Percentiles rank a stretch among this genome's conserved stretches.
phyloP scores from a whole-genome alignment of 1,140 invertebrate species.

The Leptonema lineaticorne region DNA sequence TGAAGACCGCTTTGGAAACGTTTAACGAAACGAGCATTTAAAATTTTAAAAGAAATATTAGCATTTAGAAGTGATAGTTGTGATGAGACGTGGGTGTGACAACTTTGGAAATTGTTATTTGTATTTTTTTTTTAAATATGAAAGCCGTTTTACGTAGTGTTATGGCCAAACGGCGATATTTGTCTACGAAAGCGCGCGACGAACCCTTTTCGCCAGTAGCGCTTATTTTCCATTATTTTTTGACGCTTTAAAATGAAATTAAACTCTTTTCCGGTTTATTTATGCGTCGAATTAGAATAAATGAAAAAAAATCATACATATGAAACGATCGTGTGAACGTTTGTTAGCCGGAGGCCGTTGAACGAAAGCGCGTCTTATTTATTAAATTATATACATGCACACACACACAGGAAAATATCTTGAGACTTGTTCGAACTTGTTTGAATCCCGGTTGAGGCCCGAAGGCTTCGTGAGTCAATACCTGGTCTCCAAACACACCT shows the following conservation, averaged over 20 bases:
- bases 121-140: not conserved
- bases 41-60: conserved; percentile 13
- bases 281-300: not conserved
- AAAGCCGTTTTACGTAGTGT: not conserved
- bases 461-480: conserved; percentile 2
- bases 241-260: not conserved
- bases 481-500: conserved; percentile 9
- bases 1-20: conserved; percentile 7
- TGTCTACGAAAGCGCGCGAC: conserved; percentile 4
- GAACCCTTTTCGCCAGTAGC: not conserved
- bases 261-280: not conserved
- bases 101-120: conserved; percentile 8
- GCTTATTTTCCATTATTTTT: not conserved
- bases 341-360: conserved; percentile 11
- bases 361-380: conserved; percentile 26
- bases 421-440: conserved; percentile 13
- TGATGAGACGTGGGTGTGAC: conserved; percentile 14
- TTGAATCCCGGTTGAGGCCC: not conserved
- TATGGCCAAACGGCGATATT: not conserved
- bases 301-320: not conserved
- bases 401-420: not conserved
- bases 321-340: conserved; percentile 24
- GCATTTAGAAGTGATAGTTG: conserved; percentile 28
- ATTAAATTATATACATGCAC: conserved; percentile 9
- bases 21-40: conserved; percentile 1